Evolutionary conservation across 2,888 invertebrate genomes (phyloP).

Genomic region (Panopea generosa): DNA sequence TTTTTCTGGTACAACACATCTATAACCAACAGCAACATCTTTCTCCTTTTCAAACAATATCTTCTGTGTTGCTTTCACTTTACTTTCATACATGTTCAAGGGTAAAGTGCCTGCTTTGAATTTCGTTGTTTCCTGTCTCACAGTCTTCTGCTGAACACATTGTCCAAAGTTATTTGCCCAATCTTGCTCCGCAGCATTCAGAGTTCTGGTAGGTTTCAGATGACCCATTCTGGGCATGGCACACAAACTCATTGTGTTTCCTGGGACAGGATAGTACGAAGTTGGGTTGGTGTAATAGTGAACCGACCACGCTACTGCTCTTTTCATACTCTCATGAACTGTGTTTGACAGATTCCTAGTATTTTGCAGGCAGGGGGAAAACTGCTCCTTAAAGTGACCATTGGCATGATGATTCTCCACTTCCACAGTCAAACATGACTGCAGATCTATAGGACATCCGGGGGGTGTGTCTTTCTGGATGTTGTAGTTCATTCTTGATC

Average conservation of each 20-base stretch:
- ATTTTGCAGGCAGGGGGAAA: not conserved
- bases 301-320: not conserved
- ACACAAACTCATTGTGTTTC: not conserved
- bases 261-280: not conserved
- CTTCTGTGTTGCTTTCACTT: not conserved
- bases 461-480: too few relatives aligned
- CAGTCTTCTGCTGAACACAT: not conserved
- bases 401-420: not conserved
- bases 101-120: not conserved
- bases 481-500: too few relatives aligned
- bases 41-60: too few relatives aligned
- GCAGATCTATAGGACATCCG: too few relatives aligned
- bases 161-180: not conserved
- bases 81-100: not conserved
- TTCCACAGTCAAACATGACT: not conserved
- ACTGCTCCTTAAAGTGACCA: constrained; percentile 3
- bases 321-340: constrained; percentile 1
- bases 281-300: not conserved
- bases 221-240: not conserved
- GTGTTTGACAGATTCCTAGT: not conserved
- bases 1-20: not conserved
- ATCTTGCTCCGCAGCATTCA: not conserved
- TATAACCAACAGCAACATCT: too few relatives aligned
- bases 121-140: not conserved
- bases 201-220: not conserved